A percentile compares a stretch with the other conserved stretches of the same genome.
phyloP scores from a whole-genome alignment of 2,113 vertebrate species.

The Hypanus sabinus region DNA sequence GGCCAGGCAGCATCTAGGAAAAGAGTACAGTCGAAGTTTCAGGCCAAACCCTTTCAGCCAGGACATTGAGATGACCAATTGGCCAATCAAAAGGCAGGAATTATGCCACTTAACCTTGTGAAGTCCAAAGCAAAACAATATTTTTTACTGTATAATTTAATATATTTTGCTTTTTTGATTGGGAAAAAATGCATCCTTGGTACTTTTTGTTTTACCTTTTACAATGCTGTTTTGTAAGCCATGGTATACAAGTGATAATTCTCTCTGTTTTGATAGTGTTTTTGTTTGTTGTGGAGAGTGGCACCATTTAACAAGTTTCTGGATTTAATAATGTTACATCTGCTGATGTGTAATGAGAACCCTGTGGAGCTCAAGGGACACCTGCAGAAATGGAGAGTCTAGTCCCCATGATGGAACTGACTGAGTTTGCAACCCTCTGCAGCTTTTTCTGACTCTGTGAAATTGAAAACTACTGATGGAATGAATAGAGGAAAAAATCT shows the following conservation, averaged over 20 bases:
- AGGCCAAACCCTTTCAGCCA: no score
- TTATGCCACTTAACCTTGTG: not conserved
- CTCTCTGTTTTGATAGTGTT: not conserved
- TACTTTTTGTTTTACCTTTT: not conserved
- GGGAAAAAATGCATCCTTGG: not conserved
- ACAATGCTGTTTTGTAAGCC: not conserved
- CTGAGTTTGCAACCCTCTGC: no score
- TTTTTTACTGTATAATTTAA: not conserved
- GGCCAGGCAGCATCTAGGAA: no score
- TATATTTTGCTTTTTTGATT: not conserved
- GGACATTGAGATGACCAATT: not conserved
- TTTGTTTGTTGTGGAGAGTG: not conserved
- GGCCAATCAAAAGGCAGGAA: not conserved
- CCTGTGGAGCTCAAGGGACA: not conserved
- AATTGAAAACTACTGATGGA: no score
- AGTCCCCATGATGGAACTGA: no score
- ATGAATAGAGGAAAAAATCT: no score
- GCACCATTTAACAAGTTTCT: not conserved
- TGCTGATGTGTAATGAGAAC: not conserved
- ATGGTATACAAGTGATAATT: not conserved
- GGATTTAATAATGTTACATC: not conserved
- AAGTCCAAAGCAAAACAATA: not conserved
- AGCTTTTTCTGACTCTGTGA: no score
- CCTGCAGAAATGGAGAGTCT: not conserved
- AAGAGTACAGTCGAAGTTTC: no score